Conservation (phyloP, 2,888 invertebrate species). For the Cryptus viduatorius region DNA sequence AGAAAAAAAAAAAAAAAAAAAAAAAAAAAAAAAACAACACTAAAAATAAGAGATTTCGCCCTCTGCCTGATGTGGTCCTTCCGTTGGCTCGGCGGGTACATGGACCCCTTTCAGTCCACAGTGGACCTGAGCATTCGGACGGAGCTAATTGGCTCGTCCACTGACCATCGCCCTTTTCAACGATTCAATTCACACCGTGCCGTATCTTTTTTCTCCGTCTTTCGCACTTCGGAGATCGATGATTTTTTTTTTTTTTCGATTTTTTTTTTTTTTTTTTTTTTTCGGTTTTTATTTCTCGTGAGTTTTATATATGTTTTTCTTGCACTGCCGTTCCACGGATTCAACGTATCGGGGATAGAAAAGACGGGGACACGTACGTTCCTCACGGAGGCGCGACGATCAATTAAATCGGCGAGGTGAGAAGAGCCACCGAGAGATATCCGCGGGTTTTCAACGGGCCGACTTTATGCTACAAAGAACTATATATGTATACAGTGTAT, state of each 20-base stretch:
- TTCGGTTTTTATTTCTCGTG: conserved; percentile 24
- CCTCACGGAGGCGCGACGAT: conserved; percentile 78
- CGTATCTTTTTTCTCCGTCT: conserved; percentile 5
- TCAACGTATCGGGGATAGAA: conserved; percentile 41
- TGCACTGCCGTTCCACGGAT: conserved; percentile 11
- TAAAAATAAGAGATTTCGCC: conserved; percentile 15
- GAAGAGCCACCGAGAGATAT: conserved; percentile 68
- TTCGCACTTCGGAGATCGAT: conserved; percentile 25
- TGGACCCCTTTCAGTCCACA: conserved; percentile 45
- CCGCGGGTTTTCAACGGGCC: conserved; percentile 38
- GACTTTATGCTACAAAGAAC: not conserved
- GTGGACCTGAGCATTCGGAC: conserved; percentile 79
- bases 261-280: conserved; percentile 1
- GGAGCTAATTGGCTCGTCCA: conserved; percentile 83
- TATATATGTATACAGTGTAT: conserved; percentile 12
- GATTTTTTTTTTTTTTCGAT: conserved; percentile 21
- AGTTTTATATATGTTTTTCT: conserved; percentile 27
- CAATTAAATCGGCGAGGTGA: conserved; percentile 77
- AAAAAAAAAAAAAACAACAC: conserved; percentile 66
- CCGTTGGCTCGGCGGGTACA: not conserved
- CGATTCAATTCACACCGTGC: conserved; percentile 68
- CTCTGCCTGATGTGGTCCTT: not conserved
- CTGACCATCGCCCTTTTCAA: conserved; percentile 79
- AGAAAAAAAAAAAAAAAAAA: conserved; percentile 66
- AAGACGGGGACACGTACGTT: conserved; percentile 74